Evolutionary conservation across 1,140 invertebrate genomes (phyloP).

Genomic region (Cardiocondyla obscurior): DNA sequence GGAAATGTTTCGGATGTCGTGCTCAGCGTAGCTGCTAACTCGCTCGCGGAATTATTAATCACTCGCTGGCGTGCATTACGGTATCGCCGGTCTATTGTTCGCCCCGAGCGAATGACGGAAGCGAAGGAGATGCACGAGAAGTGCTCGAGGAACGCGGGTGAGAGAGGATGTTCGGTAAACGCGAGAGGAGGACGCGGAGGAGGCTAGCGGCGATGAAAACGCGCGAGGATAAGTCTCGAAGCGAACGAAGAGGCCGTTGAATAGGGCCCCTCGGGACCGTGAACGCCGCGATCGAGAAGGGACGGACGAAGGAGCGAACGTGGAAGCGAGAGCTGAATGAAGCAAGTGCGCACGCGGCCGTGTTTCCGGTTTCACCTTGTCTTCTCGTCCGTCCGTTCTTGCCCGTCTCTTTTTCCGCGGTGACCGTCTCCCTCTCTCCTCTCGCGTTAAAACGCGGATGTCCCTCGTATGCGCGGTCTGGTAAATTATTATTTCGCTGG

Average conservation of each 20-base stretch:
- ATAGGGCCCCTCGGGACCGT: too few species aligned
- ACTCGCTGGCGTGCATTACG: constrained; percentile 61
- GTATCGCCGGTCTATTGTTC: constrained; percentile 67
- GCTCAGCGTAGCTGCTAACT: constrained; percentile 24
- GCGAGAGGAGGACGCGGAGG: background rate
- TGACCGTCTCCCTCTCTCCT: constrained; percentile 2
- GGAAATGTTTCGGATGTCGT: constrained; percentile 69
- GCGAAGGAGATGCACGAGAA: constrained; percentile 7
- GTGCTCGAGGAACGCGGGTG: constrained; percentile 11
- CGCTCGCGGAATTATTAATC: constrained; percentile 70
- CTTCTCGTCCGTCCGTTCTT: constrained; percentile 6
- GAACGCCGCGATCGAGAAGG: constrained; percentile 2
- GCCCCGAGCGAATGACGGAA: constrained; percentile 45
- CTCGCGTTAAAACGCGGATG: background rate
- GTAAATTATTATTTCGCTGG: constrained; percentile 23
- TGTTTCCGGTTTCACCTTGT: constrained; percentile 69
- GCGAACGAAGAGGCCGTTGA: constrained; percentile 5
- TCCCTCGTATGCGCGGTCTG: background rate
- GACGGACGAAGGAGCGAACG: constrained; percentile 31
- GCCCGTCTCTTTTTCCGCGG: constrained; percentile 8
- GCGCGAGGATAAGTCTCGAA: background rate
- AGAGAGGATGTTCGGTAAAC: background rate
- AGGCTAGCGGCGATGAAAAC: background rate
- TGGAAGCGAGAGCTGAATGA: constrained; percentile 69
- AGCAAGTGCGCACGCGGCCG: constrained; percentile 69